Evolutionary conservation across 2,888 invertebrate genomes (phyloP), one percentile per base, ranked within the genome.

Genomic region (Camptogramma bilineatum): DNA sequence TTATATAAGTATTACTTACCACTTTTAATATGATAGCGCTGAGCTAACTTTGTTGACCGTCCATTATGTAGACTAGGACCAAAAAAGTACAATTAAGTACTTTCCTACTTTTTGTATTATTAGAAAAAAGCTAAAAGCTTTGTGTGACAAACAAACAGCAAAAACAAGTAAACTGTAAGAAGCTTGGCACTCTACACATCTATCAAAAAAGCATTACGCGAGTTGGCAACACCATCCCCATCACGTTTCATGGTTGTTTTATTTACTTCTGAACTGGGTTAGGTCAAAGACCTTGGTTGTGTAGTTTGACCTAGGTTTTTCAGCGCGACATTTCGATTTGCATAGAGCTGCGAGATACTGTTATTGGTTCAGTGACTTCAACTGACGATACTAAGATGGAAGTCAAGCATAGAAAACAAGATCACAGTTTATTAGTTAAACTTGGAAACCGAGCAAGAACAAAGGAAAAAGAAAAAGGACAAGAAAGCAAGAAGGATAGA

Each of bases 261-360:
- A 52, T 62, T 64, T 48, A 61, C 64, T 64, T 64, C 58, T n/a
- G 62, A 66, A 60, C 68, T 68, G 52, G 70, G 68, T 68, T 62
- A 70, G 71, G 71, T 74, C 71, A 57, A 56, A 59, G 64, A 72
- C 71, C 74, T 68, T 62, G 46, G 61, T 56, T 66, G 64, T 71
- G 67, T 69, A 69, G 66, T 66, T 62, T 50, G 64, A 60, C 64
- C 59, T 58, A 58, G 58, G 57, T 62, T 61, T 62, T 70, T 70
- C 64, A 70, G 66, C 57, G 47, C 56, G 57, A 64, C 52, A 17
- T 61, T 61, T 58, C 57, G 19, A 63, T 61, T 68, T 68, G 58
- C 60, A 62, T 67, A 58, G 57, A 39, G 39, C n/a, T 7, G 52
- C 28, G 47, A 34, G 13, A n/a, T 16, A 31, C 10, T 31, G 46